Evolutionary conservation across 2,888 invertebrate species (phyloP), one percentile per base, ranked within the genome.

Genomic region (Frankliniella intonsa): DNA sequence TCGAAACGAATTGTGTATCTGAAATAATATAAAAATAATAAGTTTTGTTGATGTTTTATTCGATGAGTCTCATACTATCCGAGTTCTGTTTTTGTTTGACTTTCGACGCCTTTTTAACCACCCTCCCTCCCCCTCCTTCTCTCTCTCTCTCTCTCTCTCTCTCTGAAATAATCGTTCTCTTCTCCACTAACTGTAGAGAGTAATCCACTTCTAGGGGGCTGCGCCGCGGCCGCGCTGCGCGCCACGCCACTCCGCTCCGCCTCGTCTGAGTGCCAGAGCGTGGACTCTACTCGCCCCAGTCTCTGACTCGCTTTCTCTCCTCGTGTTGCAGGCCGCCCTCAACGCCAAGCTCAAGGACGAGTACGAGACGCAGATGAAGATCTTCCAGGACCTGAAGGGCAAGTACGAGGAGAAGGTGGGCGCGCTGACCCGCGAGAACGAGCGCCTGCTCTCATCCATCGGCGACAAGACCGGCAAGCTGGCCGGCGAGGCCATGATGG

Each of bases 341-440:
- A 95, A 95, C 86, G 92, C 92, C 27, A 93, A 94, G 85, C 89
- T 95, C 51, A 93, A 93, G 86, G 90, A 91, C 82, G 95, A 95
- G 87, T 95, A 95, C 86, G 93, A 94, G 86, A 92, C 92, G 8
- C 95, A 95, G 86, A 89, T 94, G 38, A 90, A 90, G 69, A 90
- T 95, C 81, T 95, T 95, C 86, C 89, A 92, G 90, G 92, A 93
- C 86, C 87, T 94, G 14, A 90, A 92, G 83, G 89, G 89, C 76
- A 92, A 92, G 80, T 94, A 94, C 85, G 93, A 93, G 85, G 90
- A 91, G 84, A 92, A 93, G 84, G 91, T 93, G 0, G 87, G 89
- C 76, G 88, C 91, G 0, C 85, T 92, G 19, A 89, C 90, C 0
- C 89, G 89, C 0, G 91, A 92, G 84, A 91, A 92, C 84, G 84